A percentile compares a stretch with the other conserved stretches of the same genome.
Evolutionary conservation across 2,888 invertebrate genomes (phyloP).

Genomic region (Amorpha juglandis): DNA sequence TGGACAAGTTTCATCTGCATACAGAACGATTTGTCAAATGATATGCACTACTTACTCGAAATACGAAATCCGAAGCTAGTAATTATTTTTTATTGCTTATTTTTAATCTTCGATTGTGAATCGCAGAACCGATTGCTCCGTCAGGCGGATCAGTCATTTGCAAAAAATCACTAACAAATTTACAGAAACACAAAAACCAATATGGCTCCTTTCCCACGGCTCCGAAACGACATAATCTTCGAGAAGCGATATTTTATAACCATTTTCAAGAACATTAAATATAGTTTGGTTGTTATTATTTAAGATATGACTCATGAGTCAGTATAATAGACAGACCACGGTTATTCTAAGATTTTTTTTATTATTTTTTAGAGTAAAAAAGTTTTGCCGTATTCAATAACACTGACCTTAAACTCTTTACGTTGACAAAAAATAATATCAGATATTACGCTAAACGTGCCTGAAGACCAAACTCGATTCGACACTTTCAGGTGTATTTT

Average conservation of each 20-base stretch:
- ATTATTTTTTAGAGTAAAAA: neutral
- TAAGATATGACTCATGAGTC: conserved; percentile 18
- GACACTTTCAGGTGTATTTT: neutral
- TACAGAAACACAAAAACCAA: conserved; percentile 57
- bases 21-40: conserved; percentile 57
- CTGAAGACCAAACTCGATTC: neutral
- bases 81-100: conserved; percentile 57
- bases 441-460: conserved; percentile 2
- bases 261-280: conserved; percentile 26
- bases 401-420: conserved; percentile 16
- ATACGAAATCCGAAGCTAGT: conserved; percentile 60
- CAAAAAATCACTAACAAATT: conserved; percentile 57
- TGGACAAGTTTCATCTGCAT: conserved; percentile 55
- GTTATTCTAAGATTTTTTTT: neutral
- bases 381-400: neutral
- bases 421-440: conserved; percentile 10
- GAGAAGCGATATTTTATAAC: conserved; percentile 41
- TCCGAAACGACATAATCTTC: conserved; percentile 47
- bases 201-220: conserved; percentile 66
- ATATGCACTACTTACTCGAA: conserved; percentile 67
- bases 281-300: conserved; percentile 26
- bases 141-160: conserved; percentile 61
- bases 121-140: conserved; percentile 67
- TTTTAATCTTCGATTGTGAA: conserved; percentile 57
- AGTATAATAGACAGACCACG: conserved; percentile 14